Percentiles rank a stretch among this genome's conserved stretches.
Evolutionary conservation across 2,113 vertebrate genomes (phyloP).

Genomic region (Jaculus jaculus): DNA sequence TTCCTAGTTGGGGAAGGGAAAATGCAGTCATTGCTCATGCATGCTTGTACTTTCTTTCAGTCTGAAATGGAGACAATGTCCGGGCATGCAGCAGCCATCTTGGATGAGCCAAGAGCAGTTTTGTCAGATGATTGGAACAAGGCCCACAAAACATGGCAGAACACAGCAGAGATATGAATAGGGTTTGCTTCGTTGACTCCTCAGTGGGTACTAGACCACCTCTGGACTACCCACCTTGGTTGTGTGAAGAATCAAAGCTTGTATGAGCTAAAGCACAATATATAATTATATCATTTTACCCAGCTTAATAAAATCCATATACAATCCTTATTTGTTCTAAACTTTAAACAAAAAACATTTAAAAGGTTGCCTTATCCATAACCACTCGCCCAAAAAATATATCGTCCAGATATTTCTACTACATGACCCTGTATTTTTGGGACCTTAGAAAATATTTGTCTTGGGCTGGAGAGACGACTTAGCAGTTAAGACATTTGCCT

Average conservation of each 20-base stretch:
- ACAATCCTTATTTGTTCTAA: background rate
- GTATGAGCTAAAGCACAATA: background rate
- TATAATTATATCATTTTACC: background rate
- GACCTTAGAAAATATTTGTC: too few relatives aligned
- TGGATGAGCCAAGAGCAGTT: background rate
- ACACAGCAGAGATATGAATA: background rate
- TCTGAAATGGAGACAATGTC: background rate
- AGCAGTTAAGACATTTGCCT: too few relatives aligned
- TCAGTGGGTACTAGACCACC: background rate
- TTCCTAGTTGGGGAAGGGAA: background rate
- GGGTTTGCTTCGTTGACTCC: background rate
- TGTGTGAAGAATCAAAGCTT: background rate
- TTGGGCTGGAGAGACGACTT: too few relatives aligned
- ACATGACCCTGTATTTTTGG: too few relatives aligned
- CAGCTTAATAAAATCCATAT: background rate
- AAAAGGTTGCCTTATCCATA: background rate
- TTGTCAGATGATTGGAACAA: background rate
- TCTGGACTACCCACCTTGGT: background rate
- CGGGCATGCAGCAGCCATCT: background rate
- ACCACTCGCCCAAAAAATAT: background rate
- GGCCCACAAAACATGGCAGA: background rate
- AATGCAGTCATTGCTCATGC: background rate
- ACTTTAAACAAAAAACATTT: background rate
- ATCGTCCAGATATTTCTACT: background rate
- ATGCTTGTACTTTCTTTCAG: background rate